Conservation (phyloP, 2,888 invertebrate genomes). For the Aspidiotus destructor region DNA sequence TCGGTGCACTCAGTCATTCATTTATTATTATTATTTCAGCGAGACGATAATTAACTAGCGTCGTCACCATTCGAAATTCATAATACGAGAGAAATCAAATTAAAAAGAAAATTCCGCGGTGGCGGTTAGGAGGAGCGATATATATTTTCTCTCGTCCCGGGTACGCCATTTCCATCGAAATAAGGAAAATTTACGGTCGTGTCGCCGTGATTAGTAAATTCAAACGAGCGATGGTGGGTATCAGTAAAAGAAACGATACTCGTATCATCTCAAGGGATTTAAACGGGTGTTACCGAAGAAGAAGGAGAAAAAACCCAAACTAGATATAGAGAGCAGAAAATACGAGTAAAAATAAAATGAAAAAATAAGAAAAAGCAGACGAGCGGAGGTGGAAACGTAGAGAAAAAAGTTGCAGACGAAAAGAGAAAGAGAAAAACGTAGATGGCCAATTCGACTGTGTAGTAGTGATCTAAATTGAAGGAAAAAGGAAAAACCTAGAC, state of each 20-base stretch:
- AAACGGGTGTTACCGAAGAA: slow-evolving; percentile 3
- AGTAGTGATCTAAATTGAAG: slow-evolving; percentile 6
- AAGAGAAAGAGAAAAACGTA: neutral
- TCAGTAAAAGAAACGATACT: neutral
- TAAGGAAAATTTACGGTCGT: neutral
- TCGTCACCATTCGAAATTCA: slow-evolving; percentile 1
- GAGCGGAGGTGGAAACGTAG: neutral
- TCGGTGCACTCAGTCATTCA: too few species aligned
- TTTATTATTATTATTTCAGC: too few species aligned
- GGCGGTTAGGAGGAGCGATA: neutral
- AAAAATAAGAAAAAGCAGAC: neutral
- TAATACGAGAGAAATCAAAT: neutral
- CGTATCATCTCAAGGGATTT: slow-evolving; percentile 8
- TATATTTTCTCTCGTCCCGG: neutral
- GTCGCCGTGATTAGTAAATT: slow-evolving; percentile 15
- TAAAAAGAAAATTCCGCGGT: neutral
- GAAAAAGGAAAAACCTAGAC: slow-evolving; percentile 10
- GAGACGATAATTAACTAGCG: neutral
- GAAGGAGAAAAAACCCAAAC: neutral
- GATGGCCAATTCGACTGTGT: slow-evolving; percentile 14
- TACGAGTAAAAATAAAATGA: neutral
- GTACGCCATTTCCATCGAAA: neutral
- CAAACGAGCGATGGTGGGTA: neutral
- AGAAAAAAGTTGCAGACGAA: neutral
- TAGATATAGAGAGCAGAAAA: neutral